Evolutionary conservation across 2,797 vertebrate genomes (phyloP), one percentile per base, ranked within the genome.

Genomic region (Rhinichthys osculus): DNA sequence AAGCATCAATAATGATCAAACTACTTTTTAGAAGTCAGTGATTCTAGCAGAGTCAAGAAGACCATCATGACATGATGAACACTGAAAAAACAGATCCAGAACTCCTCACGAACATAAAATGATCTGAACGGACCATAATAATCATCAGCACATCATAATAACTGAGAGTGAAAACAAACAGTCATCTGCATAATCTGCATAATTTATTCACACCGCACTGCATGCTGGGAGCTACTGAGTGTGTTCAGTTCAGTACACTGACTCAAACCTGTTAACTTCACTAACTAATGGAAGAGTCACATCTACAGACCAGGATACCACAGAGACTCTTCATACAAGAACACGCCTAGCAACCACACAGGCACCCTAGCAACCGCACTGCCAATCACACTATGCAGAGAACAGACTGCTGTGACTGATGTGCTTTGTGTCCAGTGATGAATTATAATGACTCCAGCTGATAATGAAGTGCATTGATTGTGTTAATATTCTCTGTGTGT

Each of bases 241-340:
- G 59, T 27, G 62, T 66, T 67, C 14, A 67, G 30, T 17, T 67
- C 11, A 62, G 13, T 7, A n/a, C 13, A 42, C 70, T 1, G 42
- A 47, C n/a, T 47, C 11, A 0, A 72, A 44, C 40, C 7, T 1
- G 1, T 72, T 16, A 30, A 19, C 69, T 42, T 3, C 5, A 42
- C 10, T 17, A 74, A 30, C 72, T 74, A 74, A 74, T 21, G 72
- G 16, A 74, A 71, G 38, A 44, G 40, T 74, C 72, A 21, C 27
- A 54, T 76, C 47, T 21, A 33, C 44, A 73, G 16, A 73, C 7
- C 40, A 59, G 54, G 8, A n/a, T 3, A 59, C 7, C 10, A 30
- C 57, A 62, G 23, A 27, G 59, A 13, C 59, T 62, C 6, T 62
- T 62, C 57, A 59, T 59, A 59, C 14, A 67, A 19, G 7, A 35